Base-by-base conservation (phyloP, 2,113 vertebrate genomes). In the Brachypodius melanocephalos region DNA sequence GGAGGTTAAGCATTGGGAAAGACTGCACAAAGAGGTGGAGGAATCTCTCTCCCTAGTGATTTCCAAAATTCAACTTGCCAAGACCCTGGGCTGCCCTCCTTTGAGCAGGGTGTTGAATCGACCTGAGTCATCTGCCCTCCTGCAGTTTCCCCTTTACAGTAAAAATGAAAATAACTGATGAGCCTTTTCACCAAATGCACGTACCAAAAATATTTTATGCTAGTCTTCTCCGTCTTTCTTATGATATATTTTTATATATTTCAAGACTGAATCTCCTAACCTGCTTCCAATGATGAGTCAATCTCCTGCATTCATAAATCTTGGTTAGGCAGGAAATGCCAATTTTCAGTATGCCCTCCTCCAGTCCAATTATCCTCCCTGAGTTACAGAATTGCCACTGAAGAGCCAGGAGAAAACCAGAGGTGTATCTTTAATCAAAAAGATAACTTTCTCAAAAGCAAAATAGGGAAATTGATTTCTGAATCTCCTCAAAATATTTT, bases 401-500 rank as follows among this genome's bases (percentile, higher is more conserved):
- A 63, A 88, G 7, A 76, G 17, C 8, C 45, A 78, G 40, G 19
- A 65, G 42, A 34, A 85, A 76, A 85, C 4, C 7, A 43, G 20
- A 91, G 94, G 15, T 59, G 5, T 81, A 86, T 36, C 34, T 67
- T 89, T 86, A 93, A 96, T 74, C 17, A 90, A 88, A 96, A 95
- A 83, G 7, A 73, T 25, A 94, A 32, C 32, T 29, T 88, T 82
- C 22, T 87, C 52, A 36, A n/a, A 93, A 95, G 48, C 17, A 95
- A 90, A 95, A 93, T 69, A 14, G 38, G 25, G 14, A 94, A 85
- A 96, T 68, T 88, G 34, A 87, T 93, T 95, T 97, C 89, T 68
- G 49, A 95, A 84, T 22, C 72, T 85, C 17, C 45, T 78, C 62
- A 62, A 96, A 95, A 79, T 3, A 2, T 45, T 97, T 91, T 86